Evolutionary conservation across 2,797 vertebrate genomes (phyloP).

Genomic region (Vireo griseus): DNA sequence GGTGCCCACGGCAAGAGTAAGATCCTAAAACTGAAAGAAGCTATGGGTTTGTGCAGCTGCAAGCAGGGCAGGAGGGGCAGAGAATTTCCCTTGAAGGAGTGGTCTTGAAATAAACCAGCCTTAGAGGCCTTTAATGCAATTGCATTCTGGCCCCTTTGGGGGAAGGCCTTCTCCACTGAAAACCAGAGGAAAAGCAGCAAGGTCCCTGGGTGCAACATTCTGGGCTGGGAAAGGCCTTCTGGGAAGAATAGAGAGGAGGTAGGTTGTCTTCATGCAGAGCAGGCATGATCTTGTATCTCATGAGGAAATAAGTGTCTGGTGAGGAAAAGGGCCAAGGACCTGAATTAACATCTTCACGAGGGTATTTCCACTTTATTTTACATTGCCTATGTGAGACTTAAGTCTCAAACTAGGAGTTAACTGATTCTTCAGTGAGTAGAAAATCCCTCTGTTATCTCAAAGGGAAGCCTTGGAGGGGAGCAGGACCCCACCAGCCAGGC

Average conservation of each 20-base stretch:
- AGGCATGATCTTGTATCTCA: not conserved
- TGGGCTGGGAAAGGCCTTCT: not conserved
- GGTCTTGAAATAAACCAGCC: not conserved
- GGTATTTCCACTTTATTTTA: constrained; percentile 29
- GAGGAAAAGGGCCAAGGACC: not conserved
- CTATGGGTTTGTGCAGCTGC: not conserved
- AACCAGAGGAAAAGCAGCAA: not conserved
- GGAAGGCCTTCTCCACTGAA: not conserved
- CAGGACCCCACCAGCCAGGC: not conserved
- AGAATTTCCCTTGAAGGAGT: not conserved
- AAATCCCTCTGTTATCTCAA: not conserved
- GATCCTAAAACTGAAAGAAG: not conserved
- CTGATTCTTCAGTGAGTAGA: not conserved
- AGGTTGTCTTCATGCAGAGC: not conserved
- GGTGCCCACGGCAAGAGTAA: not conserved
- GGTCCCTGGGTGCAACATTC: not conserved
- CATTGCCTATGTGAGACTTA: not conserved
- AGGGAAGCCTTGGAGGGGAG: not conserved
- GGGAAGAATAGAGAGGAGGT: not conserved
- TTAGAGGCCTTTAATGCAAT: not conserved
- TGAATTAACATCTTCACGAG: not conserved
- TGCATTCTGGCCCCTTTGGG: not conserved
- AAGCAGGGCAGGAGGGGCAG: not conserved
- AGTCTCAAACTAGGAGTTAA: not conserved
- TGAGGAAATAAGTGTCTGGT: not conserved